phyloP scores from a whole-genome alignment of 2,113 vertebrate genomes.

The Maccullochella peelii region DNA sequence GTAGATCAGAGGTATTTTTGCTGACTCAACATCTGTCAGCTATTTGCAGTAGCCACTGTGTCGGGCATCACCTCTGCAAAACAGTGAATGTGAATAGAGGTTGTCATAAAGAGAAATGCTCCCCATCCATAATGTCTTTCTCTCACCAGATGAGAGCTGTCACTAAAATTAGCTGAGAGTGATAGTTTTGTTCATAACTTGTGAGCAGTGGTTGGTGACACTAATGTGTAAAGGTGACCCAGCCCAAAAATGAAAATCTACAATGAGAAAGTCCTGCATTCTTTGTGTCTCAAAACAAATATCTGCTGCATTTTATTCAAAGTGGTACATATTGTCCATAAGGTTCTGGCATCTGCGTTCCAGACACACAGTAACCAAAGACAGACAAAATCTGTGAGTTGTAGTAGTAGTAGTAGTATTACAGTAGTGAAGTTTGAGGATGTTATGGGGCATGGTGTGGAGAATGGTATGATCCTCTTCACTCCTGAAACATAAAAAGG shows the following conservation, averaged over 20 bases:
- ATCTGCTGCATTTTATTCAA: background rate
- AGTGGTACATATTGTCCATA: conserved; percentile 9
- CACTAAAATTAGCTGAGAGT: background rate
- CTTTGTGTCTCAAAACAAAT: background rate
- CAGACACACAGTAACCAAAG: conserved; percentile 31
- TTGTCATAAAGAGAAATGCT: conserved; percentile 10
- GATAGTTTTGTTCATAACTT: background rate
- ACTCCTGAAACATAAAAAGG: background rate
- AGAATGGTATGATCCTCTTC: background rate
- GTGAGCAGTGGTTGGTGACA: background rate
- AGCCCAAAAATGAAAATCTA: background rate
- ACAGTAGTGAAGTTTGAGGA: background rate
- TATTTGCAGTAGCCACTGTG: conserved; percentile 47
- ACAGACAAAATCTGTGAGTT: conserved; percentile 18
- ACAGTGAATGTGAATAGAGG: conserved; percentile 10
- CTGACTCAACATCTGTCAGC: conserved; percentile 54
- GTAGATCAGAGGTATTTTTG: conserved; percentile 33
- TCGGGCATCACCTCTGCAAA: conserved; percentile 11
- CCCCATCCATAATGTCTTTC: background rate
- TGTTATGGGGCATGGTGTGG: background rate
- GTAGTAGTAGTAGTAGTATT: background rate
- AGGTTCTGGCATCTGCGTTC: conserved; percentile 18
- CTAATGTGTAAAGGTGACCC: background rate
- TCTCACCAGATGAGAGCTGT: background rate
- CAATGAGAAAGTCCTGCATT: background rate